Evolutionary conservation across 2,888 invertebrate genomes (phyloP), one percentile per base, ranked within the genome.

Genomic region (Scotopteryx bipunctaria): DNA sequence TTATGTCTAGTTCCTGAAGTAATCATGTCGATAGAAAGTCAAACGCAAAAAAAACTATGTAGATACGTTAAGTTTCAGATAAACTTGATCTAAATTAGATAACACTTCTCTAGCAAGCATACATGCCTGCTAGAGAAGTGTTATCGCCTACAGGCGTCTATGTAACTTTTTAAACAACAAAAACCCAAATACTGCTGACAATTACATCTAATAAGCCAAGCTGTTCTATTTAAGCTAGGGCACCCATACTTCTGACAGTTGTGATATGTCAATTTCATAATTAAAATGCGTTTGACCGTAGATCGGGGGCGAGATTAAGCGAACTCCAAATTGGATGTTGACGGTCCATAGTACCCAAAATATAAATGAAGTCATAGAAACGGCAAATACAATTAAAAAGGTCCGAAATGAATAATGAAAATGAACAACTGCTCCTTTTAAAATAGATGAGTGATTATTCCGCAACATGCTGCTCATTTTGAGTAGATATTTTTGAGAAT

Each of bases 201-300:
- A 6, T 21, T 3, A 23, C 1, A 8, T 5, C 1, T 1, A 21
- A 21, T 9, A 3, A 9, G 9, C 13, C 27, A 53, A n/a, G 32
- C 19, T 29, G 13, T 29, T 33, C 6, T 13, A 5, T 38, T 11
- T n/a, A 15, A 33, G 37, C 53, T 38, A 21, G 16, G 14, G 15
- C 27, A 16, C 52, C 27, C 42, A 35, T 38, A 37, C 29, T 23
- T 23, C 1, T 25, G 16, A 64, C 61, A 62, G 51, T 75, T 73
- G 76, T 78, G 86, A 88, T 85, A 88, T 90, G 89, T 89, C 90
- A 90, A 89, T 88, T 88, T 83, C 81, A 84, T 89, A 89, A 89
- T 89, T 90, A 86, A 86, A 89, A 86, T 85, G 81, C 88, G 82
- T 85, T 86, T 89, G 88, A 90, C 90, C 89, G 86, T 87, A 60